Percentiles rank a stretch among this genome's conserved stretches.
Conservation (phyloP, 2,888 invertebrate species). For the Camponotus fellah region DNA sequence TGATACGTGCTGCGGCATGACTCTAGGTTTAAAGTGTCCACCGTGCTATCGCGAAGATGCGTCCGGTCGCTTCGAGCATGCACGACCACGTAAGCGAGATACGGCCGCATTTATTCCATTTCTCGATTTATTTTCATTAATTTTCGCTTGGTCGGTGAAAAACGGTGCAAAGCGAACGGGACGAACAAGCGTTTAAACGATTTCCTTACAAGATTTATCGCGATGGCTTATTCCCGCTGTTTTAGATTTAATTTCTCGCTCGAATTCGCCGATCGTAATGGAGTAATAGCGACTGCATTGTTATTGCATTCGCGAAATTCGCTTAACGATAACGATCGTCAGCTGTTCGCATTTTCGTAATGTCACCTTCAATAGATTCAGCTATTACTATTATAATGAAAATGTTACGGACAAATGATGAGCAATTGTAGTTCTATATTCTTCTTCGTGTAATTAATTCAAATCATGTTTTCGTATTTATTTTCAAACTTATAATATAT, state of each 20-base stretch:
- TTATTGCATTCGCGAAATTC: constrained; percentile 11
- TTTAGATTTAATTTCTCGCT: constrained; percentile 42
- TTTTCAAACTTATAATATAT: not conserved
- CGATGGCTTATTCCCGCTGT: constrained; percentile 26
- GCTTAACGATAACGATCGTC: constrained; percentile 1
- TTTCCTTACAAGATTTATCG: constrained; percentile 43
- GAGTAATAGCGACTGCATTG: constrained; percentile 19
- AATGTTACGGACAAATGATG: constrained; percentile 21
- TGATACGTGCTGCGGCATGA: constrained; percentile 76
- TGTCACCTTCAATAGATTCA: not conserved
- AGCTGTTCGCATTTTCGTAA: constrained; percentile 22
- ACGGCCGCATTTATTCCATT: constrained; percentile 28
- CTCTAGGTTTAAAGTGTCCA: constrained; percentile 50
- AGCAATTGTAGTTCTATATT: not conserved
- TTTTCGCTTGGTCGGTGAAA: constrained; percentile 23
- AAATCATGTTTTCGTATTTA: not conserved
- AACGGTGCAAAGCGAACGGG: constrained; percentile 27
- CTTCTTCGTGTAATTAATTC: not conserved
- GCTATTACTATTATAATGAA: not conserved
- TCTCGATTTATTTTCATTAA: constrained; percentile 49
- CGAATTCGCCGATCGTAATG: constrained; percentile 15
- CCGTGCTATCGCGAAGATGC: constrained; percentile 45
- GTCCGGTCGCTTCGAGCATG: constrained; percentile 48
- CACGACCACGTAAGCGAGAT: constrained; percentile 58
- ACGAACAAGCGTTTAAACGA: not conserved